Conservation (phyloP, 2,888 invertebrate species). For the Erebia epiphron region DNA sequence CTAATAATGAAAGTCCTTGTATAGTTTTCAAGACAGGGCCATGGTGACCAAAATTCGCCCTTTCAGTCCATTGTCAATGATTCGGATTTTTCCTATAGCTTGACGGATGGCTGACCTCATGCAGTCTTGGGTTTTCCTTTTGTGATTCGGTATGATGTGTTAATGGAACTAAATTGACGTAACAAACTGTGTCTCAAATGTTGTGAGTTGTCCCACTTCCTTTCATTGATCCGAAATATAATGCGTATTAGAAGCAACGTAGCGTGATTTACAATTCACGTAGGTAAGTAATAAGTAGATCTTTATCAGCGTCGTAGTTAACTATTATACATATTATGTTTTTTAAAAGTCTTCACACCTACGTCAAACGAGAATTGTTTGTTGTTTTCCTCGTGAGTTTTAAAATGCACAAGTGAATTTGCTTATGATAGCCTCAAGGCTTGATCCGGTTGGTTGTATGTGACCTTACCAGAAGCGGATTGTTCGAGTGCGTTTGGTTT, state of each 20-base stretch:
- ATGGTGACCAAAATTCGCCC: too few relatives aligned
- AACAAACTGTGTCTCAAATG: background rate
- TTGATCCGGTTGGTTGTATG: conserved; percentile 19
- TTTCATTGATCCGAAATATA: conserved; percentile 9
- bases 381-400: conserved; percentile 12
- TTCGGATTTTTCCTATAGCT: conserved; percentile 20
- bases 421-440: conserved; percentile 9
- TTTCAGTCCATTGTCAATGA: conserved; percentile 14
- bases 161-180: conserved; percentile 20
- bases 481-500: conserved; percentile 12
- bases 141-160: conserved; percentile 13
- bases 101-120: conserved; percentile 17
- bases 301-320: background rate
- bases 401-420: conserved; percentile 17
- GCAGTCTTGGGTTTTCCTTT: conserved; percentile 18
- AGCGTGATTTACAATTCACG: background rate
- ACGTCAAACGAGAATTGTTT: conserved; percentile 11
- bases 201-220: background rate
- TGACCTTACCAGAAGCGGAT: conserved; percentile 12
- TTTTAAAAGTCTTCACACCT: background rate
- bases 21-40: too few relatives aligned
- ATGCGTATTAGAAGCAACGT: background rate
- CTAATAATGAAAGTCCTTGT: too few relatives aligned
- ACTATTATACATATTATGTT: background rate
- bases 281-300: conserved; percentile 1